Evolutionary conservation across 1,140 invertebrate genomes (phyloP).

Genomic region (Conopomorpha cramerella): DNA sequence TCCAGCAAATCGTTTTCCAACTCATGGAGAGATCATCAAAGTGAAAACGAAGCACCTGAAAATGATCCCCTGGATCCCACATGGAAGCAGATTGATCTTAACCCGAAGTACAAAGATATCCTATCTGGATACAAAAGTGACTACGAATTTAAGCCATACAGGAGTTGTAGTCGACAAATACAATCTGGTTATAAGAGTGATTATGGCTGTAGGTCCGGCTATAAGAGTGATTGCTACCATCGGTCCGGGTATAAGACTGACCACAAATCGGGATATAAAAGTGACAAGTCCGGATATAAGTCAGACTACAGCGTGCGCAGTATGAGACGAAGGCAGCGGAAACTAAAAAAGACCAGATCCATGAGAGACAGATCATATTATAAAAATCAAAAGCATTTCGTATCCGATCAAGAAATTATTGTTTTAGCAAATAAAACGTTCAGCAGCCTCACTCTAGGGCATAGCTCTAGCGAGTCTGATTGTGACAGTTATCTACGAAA

Average conservation of each 20-base stretch:
- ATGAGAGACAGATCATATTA: constrained; percentile 56
- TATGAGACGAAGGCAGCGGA: constrained; percentile 47
- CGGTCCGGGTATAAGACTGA: constrained; percentile 65
- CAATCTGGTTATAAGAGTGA: constrained; percentile 66
- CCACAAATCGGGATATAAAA: constrained; percentile 64
- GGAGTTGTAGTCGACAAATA: constrained; percentile 62
- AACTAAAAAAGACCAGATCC: constrained; percentile 59
- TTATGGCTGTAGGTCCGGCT: constrained; percentile 58
- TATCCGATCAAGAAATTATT: constrained; percentile 56
- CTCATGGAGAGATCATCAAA: constrained; percentile 51
- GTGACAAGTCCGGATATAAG: constrained; percentile 64
- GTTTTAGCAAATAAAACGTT: constrained; percentile 55
- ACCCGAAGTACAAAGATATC: constrained; percentile 64
- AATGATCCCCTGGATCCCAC: constrained; percentile 61
- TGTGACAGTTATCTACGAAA: constrained; percentile 45
- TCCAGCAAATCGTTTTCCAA: constrained; percentile 31
- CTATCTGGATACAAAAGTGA: constrained; percentile 64
- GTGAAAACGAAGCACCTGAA: constrained; percentile 51
- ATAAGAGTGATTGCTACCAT: constrained; percentile 56
- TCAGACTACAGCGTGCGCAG: constrained; percentile 63
- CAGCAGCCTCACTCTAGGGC: constrained; percentile 47
- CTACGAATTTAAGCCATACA: constrained; percentile 58
- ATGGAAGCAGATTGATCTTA: constrained; percentile 66
- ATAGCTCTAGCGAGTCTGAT: constrained; percentile 54
- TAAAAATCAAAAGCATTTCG: constrained; percentile 60